These are phyloP conservation scores for Noctua fimbriata DNA, from an alignment of 2,888 invertebrate genomes.

Conservation along the genomic window DNA sequence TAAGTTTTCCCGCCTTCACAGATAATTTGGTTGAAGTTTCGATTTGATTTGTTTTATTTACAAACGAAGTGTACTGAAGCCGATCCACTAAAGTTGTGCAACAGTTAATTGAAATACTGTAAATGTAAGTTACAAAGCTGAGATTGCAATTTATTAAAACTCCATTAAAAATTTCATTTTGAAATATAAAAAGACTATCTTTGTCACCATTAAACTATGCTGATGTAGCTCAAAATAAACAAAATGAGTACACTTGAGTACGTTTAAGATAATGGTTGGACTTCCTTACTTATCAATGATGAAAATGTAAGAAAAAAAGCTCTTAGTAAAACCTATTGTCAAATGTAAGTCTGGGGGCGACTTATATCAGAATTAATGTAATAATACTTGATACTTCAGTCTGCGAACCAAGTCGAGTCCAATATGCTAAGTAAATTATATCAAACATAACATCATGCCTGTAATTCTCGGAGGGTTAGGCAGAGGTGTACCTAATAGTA, in stretches of 20 bases:
- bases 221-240: not conserved
- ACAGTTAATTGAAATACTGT: conserved; percentile 56
- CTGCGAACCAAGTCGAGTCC: not conserved
- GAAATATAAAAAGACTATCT: not conserved
- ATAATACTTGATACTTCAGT: not conserved
- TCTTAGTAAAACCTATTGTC: not conserved
- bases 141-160: conserved; percentile 16
- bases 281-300: not conserved
- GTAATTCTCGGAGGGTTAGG: no score
- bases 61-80: conserved; percentile 36
- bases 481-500: no score
- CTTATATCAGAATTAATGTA: not conserved
- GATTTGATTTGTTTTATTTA: conserved; percentile 45
- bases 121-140: conserved; percentile 22
- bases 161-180: not conserved
- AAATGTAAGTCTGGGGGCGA: not conserved
- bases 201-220: not conserved
- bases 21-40: not conserved
- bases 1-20: not conserved
- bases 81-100: conserved; percentile 53
- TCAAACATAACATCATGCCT: no score
- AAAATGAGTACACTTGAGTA: not conserved
- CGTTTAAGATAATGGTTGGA: not conserved
- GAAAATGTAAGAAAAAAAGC: not conserved
- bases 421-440: not conserved